Evolutionary conservation across 2,888 invertebrate genomes (phyloP), one percentile per base, ranked within the genome.

Genomic region (Cheilosia variabilis): DNA sequence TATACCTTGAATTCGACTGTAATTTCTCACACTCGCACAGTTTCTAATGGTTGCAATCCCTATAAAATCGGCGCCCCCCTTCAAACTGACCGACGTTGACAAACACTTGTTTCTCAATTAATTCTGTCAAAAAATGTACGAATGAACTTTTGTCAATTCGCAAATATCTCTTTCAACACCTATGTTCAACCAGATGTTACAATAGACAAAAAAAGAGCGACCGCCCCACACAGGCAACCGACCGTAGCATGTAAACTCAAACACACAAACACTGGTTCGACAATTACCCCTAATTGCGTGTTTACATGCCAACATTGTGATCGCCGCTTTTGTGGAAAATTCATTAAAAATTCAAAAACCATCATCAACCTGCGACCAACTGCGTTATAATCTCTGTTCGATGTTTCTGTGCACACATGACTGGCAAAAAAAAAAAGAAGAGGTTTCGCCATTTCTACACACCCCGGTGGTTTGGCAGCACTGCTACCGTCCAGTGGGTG

Each of bases 231-330:
- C 60, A 55, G 15, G 34, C 31, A 43, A 24, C 58, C 57, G 57
- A 73, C 73, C 78, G 69, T 19, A 81, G 15, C 69, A 37, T n/a
- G 45, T 7, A 58, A 71, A 62, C 72, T 62, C 55, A 62, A 83
- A 77, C 60, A 62, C 72, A 57, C 55, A 62, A 83, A 77, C 60
- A 66, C 34, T 63, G 57, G 43, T 63, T 73, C 72, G 55, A 63
- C 78, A 78, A 68, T 83, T 78, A 73, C 57, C 78, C 68, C 66
- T 78, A 83, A 83, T 83, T 83, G 62, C 73, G 69, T 72, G 78
- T 68, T 68, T 68, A 78, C 83, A 83, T 69, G 83, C 83, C 73
- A 72, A 72, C 72, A 62, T 72, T 78, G 62, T 83, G 37, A 63
- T 50, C 50, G 63, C 43, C 41, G 27, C 47, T 55, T 31, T 27